phyloP scores from a whole-genome alignment of 2,888 invertebrate species.

The Chelonus formosanus region DNA sequence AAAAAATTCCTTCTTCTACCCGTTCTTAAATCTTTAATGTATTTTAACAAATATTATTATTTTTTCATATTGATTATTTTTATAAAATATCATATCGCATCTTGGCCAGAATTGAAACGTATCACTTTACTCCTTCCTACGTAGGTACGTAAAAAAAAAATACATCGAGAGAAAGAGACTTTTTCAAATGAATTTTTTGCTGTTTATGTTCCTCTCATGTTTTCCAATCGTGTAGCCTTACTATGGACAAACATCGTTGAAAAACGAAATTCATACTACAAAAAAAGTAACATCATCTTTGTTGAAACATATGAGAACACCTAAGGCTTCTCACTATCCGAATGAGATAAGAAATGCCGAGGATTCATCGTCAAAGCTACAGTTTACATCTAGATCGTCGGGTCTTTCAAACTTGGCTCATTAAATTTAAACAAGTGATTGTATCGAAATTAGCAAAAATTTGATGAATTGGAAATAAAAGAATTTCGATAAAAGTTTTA shows the following conservation, averaged over 20 bases:
- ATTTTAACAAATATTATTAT: background rate
- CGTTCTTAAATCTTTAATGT: constrained; percentile 12
- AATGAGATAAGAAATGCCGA: constrained; percentile 60
- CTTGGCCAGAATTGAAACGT: constrained; percentile 17
- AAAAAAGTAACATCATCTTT: constrained; percentile 28
- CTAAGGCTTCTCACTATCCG: constrained; percentile 57
- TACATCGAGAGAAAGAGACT: constrained; percentile 22
- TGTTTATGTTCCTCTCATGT: constrained; percentile 12
- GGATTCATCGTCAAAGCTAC: constrained; percentile 62
- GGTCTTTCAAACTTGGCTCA: constrained; percentile 12
- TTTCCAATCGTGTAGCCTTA: constrained; percentile 24
- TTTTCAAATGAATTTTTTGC: background rate
- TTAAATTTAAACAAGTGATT: background rate
- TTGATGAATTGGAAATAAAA: too few relatives aligned
- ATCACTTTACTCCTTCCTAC: background rate
- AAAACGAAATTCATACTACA: constrained; percentile 16
- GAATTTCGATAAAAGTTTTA: too few relatives aligned
- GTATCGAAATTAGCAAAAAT: too few relatives aligned
- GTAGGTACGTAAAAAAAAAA: constrained; percentile 11
- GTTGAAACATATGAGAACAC: constrained; percentile 30
- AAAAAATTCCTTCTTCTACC: constrained; percentile 13
- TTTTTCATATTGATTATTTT: constrained; percentile 2
- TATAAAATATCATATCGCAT: background rate
- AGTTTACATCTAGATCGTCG: constrained; percentile 52
- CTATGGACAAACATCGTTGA: constrained; percentile 9